Evolutionary conservation across 2,888 invertebrate genomes (phyloP).

Genomic region (Cremastinae sp.): DNA sequence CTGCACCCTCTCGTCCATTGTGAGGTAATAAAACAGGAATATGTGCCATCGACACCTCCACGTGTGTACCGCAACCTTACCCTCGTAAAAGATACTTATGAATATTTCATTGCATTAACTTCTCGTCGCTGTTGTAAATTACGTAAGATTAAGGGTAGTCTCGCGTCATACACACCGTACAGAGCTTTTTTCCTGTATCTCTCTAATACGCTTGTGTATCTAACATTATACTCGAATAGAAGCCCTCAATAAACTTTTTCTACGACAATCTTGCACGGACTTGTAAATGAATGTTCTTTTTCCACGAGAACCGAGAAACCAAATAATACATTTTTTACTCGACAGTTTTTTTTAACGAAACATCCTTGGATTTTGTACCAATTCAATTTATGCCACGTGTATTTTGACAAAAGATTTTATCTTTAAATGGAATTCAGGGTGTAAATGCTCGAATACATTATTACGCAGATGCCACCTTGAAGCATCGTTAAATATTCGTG

Average conservation of each 20-base stretch:
- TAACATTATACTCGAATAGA: conserved; percentile 5
- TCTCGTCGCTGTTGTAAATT: conserved; percentile 63
- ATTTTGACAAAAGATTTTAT: no score
- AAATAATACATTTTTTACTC: no score
- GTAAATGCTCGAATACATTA: conserved; percentile 2
- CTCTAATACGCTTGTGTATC: conserved; percentile 6
- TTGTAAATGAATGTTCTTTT: not conserved
- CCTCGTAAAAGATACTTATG: conserved; percentile 62
- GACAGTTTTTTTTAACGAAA: no score
- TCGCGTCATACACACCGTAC: conserved; percentile 5
- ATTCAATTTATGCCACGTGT: no score
- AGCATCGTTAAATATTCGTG: conserved; percentile 43
- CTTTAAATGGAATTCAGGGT: no score
- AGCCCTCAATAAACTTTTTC: not conserved
- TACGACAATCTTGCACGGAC: not conserved
- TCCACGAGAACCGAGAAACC: no score
- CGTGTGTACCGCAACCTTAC: conserved; percentile 10
- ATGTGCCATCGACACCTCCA: conserved; percentile 47
- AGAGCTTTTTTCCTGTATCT: not conserved
- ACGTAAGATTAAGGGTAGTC: conserved; percentile 43
- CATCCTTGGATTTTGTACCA: no score
- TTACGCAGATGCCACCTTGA: conserved; percentile 3
- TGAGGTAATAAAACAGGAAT: conserved; percentile 60
- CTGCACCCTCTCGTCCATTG: conserved; percentile 27
- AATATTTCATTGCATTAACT: conserved; percentile 67